Evolutionary conservation across 2,888 invertebrate genomes (phyloP).

Genomic region (Pheosia tremula): DNA sequence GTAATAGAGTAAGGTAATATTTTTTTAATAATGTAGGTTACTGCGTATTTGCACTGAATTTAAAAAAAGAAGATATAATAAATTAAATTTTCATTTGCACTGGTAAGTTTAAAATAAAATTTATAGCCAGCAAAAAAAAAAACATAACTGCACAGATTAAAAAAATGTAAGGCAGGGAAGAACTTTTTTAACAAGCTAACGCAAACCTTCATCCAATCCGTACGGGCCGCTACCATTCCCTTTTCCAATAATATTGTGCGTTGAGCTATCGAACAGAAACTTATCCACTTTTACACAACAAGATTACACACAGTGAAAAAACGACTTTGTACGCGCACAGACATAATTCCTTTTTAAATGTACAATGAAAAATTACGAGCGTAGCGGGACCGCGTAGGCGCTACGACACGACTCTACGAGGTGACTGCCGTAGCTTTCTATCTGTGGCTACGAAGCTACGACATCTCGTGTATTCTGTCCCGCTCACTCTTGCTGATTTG

Average conservation of each 20-base stretch:
- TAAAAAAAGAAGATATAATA: no score
- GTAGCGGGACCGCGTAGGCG: slow-evolving; percentile 55
- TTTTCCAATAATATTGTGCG: slow-evolving; percentile 82
- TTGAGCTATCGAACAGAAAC: slow-evolving; percentile 70
- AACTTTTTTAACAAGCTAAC: slow-evolving; percentile 26
- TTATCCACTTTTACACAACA: slow-evolving; percentile 82
- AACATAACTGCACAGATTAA: background rate
- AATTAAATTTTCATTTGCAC: no score
- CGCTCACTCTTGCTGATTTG: slow-evolving; percentile 27
- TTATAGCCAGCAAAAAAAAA: background rate
- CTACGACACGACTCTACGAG: slow-evolving; percentile 63
- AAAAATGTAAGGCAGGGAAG: background rate
- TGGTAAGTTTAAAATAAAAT: no score
- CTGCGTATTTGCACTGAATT: no score
- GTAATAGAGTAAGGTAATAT: no score
- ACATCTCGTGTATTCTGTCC: slow-evolving; percentile 37
- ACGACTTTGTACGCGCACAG: slow-evolving; percentile 50
- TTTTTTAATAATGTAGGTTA: no score
- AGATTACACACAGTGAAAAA: slow-evolving; percentile 49
- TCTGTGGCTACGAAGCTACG: slow-evolving; percentile 52
- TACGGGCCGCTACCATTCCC: slow-evolving; percentile 72
- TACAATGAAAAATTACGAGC: slow-evolving; percentile 27
- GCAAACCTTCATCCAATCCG: slow-evolving; percentile 74
- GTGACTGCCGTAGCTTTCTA: slow-evolving; percentile 64
- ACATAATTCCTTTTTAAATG: slow-evolving; percentile 45